A percentile compares a stretch with the other conserved stretches of the same genome.
Conservation (phyloP, 30 jellyfish, hydroid and myxozoan genomes). For the Mastigias papua region DNA sequence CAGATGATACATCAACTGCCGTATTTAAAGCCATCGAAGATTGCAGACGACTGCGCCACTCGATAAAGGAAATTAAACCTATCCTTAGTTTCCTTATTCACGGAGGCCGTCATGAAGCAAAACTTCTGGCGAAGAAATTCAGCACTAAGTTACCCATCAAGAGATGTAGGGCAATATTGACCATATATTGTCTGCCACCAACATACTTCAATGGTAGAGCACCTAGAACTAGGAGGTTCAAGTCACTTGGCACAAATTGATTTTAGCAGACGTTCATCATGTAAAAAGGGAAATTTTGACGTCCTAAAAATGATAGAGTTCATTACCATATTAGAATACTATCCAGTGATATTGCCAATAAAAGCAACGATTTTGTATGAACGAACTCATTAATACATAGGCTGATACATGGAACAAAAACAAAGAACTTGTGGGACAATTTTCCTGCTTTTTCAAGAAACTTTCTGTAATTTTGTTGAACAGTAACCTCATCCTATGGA, state of each 20-base stretch:
- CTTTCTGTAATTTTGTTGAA: too few relatives aligned
- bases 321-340: neutral
- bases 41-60: conserved; percentile 42
- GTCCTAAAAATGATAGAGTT: neutral
- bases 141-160: conserved; percentile 60
- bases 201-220: conserved; percentile 24
- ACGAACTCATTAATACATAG: too few relatives aligned
- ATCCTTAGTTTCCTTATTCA: conserved; percentile 47
- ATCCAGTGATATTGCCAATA: neutral
- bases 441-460: too few relatives aligned
- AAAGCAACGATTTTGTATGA: too few relatives aligned
- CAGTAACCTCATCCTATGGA: too few relatives aligned
- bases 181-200: conserved; percentile 30
- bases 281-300: neutral
- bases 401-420: too few relatives aligned
- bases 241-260: neutral
- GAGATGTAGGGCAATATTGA: conserved; percentile 60
- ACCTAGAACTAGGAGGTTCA: conserved; percentile 36
- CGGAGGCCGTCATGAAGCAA: conserved; percentile 53
- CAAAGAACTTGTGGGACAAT: too few relatives aligned
- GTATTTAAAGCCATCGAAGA: conserved; percentile 46
- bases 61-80: conserved; percentile 51
- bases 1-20: conserved; percentile 20
- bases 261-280: neutral
- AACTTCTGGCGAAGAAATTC: conserved; percentile 60